Evolutionary conservation across 1,140 invertebrate species (phyloP), one percentile per base, ranked within the genome.

Genomic region (Atta colombica): DNA sequence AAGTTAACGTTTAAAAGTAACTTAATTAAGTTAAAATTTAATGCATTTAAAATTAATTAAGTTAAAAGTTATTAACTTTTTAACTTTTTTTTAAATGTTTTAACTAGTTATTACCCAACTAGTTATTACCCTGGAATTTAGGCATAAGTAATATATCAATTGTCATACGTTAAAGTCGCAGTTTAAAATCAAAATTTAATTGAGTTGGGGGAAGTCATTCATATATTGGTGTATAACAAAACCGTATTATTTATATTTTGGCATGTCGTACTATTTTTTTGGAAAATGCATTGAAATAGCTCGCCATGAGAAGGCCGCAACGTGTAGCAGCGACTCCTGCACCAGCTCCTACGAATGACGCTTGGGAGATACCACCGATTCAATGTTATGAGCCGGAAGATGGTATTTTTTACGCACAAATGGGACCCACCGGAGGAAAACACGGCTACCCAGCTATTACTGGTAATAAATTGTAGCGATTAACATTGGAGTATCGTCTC

Each of bases 361-460:
- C 97, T 1, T 99, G 98, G 98, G 97, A 97, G 58, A 98, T 98
- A 92, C 98, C 98, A 14, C 96, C 98, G 0, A 98, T 99, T 77
- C 96, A 98, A 91, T 99, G 98, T 93, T 92, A 98, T 93, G 98
- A 99, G 93, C 98, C 98, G 0, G 98, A 98, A 49, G 98, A 99
- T 94, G 98, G 98, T 10, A 97, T 98, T 3, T 98, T 98, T 93
- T 99, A 98, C 94, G 98, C 98, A 0, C 98, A 99, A 93, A 98
- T 99, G 96, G 98, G 98, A 39, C 98, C 98, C 5, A 98, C 98
- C 31, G 98, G 98, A 12, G 98, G 98, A 31, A 98, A 98, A 93
- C 97, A 97, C 87, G 98, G 98, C 55, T 98, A 98, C 94, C 96
- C 97, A 3, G 97, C 98, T 7, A 98, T 98, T 45, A 98, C 98